phyloP scores from a whole-genome alignment of 2,113 vertebrate genomes.

The Xyrauchen texanus region DNA sequence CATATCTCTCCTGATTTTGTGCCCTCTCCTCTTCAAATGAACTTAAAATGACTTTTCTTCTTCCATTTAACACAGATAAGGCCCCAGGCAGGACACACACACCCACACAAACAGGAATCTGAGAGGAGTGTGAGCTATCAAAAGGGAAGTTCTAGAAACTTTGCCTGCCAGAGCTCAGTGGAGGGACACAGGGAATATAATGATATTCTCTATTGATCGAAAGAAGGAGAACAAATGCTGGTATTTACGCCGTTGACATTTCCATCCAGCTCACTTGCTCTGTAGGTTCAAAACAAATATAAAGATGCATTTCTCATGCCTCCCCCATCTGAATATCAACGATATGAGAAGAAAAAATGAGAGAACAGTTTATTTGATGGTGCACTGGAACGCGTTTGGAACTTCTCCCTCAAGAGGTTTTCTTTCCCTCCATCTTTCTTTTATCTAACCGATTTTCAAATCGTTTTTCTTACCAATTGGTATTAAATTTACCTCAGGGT shows the following conservation, averaged over 20 bases:
- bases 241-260: slow-evolving; percentile 40
- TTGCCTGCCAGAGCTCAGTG: slow-evolving; percentile 3
- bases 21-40: no score
- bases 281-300: slow-evolving; percentile 36
- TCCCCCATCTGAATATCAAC: slow-evolving; percentile 30
- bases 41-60: no score
- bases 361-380: slow-evolving; percentile 21
- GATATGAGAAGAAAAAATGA: neutral
- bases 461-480: no score
- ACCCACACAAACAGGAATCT: no score
- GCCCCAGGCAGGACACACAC: no score
- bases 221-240: slow-evolving; percentile 37
- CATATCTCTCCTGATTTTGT: no score
- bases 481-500: neutral
- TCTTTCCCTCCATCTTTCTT: neutral
- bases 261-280: slow-evolving; percentile 32
- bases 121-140: neutral
- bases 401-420: neutral
- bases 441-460: no score
- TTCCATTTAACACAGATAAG: no score
- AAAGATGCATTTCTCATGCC: slow-evolving; percentile 38
- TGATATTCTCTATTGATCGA: slow-evolving; percentile 48
- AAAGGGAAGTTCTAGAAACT: slow-evolving; percentile 25
- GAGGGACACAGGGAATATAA: slow-evolving; percentile 18
- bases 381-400: neutral